Evolutionary conservation across 1,140 invertebrate genomes (phyloP).

Genomic region (Trypoxylus dichotomus): DNA sequence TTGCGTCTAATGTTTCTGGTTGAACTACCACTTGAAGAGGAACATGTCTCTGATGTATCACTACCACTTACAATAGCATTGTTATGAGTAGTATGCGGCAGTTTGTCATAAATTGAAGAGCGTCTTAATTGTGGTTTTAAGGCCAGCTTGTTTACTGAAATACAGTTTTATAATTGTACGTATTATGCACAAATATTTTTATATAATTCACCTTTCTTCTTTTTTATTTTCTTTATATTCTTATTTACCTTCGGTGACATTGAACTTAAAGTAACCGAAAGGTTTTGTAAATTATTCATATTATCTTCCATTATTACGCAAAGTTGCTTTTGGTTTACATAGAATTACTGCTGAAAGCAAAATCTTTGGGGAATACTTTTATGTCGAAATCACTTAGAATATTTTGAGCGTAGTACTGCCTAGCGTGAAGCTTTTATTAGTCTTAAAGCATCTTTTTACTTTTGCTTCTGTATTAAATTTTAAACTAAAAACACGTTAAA

Average conservation of each 20-base stretch:
- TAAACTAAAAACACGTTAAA: too few species aligned
- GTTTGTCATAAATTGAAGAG: slow-evolving; percentile 42
- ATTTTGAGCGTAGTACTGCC: not conserved
- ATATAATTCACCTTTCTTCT: not conserved
- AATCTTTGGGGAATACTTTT: not conserved
- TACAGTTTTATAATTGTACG: not conserved
- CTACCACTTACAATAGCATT: slow-evolving; percentile 36
- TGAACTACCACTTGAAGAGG: not conserved
- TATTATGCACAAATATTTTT: not conserved
- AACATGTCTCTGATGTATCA: slow-evolving; percentile 30
- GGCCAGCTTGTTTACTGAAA: not conserved
- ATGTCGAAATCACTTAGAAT: not conserved
- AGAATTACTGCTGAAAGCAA: not conserved
- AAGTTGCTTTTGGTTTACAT: not conserved
- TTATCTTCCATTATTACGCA: not conserved
- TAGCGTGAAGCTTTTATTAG: too few species aligned
- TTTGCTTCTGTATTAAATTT: too few species aligned
- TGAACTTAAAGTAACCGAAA: not conserved
- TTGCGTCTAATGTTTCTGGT: slow-evolving; percentile 30
- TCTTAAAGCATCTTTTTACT: too few species aligned
- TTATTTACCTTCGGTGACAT: not conserved
- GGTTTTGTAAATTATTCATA: not conserved
- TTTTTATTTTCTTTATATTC: not conserved
- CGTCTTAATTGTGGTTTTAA: slow-evolving; percentile 42
- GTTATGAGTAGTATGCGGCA: slow-evolving; percentile 24